Percentiles rank a stretch among this genome's conserved stretches.
Evolutionary conservation across 2,888 invertebrate genomes (phyloP).

Genomic region (Carterocephalus palaemon): DNA sequence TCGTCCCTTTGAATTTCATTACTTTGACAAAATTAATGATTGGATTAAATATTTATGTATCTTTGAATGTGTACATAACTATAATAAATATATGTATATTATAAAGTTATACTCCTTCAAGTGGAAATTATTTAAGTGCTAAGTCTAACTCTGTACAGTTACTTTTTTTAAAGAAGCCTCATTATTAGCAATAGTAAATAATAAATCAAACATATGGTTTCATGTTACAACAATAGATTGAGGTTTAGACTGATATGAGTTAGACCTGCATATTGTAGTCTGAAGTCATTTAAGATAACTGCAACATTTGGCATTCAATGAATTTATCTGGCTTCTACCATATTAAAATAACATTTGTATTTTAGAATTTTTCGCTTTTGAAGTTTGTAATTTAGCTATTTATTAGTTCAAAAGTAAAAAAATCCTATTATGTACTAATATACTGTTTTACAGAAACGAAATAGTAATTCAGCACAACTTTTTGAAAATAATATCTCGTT

Average conservation of each 20-base stretch:
- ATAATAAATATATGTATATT: slow-evolving; percentile 33
- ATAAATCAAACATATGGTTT: slow-evolving; percentile 37
- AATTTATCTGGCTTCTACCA: slow-evolving; percentile 26
- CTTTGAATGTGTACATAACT: slow-evolving; percentile 45
- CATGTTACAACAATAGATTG: not conserved
- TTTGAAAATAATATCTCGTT: slow-evolving; percentile 1
- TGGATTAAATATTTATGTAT: slow-evolving; percentile 39
- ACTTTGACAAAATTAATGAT: slow-evolving; percentile 38
- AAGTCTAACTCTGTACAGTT: slow-evolving; percentile 20
- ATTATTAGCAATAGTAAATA: not conserved
- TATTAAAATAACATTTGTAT: not conserved
- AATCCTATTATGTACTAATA: no score
- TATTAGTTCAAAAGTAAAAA: no score
- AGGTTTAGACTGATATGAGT: slow-evolving; percentile 2
- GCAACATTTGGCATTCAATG: slow-evolving; percentile 54
- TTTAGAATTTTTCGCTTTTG: no score
- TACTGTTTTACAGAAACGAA: no score
- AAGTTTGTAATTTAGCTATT: no score
- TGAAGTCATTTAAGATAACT: slow-evolving; percentile 37
- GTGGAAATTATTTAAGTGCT: slow-evolving; percentile 47
- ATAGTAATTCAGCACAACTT: slow-evolving; percentile 4
- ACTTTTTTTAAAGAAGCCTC: not conserved
- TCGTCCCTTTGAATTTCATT: slow-evolving; percentile 60
- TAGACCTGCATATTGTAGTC: slow-evolving; percentile 22
- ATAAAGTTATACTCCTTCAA: slow-evolving; percentile 48